These are phyloP conservation scores for Sycophila sp. DNA, from an alignment of 1,140 invertebrate genomes.

Conservation along the genomic window DNA sequence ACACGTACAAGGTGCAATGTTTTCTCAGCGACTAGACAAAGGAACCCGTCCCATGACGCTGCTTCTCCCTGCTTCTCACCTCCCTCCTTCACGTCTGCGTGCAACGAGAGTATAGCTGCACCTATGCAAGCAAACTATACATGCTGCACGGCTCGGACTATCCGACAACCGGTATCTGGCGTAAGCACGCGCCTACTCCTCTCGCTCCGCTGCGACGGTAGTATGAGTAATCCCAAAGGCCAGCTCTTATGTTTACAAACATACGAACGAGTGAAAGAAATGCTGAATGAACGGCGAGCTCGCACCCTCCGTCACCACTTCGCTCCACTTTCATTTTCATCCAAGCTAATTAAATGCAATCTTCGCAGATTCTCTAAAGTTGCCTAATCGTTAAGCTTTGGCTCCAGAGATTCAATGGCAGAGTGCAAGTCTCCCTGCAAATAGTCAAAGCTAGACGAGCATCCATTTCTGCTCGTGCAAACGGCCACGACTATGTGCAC, in stretches of 20 bases:
- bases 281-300: conserved; percentile 47
- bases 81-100: too few species aligned
- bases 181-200: conserved; percentile 40
- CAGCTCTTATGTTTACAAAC: conserved; percentile 59
- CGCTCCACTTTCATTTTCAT: background rate
- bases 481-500: background rate
- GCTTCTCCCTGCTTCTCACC: too few species aligned
- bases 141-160: conserved; percentile 17
- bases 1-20: too few species aligned
- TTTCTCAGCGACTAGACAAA: conserved; percentile 5
- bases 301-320: background rate
- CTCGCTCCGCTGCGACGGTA: conserved; percentile 1
- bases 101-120: background rate
- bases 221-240: conserved; percentile 55
- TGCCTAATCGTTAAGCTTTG: too few species aligned
- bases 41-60: background rate
- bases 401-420: too few species aligned
- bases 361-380: too few species aligned
- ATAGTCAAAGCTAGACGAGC: too few species aligned
- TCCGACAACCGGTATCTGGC: conserved; percentile 50
- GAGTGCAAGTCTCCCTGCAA: too few species aligned
- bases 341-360: too few species aligned
- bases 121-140: conserved; percentile 1
- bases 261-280: conserved; percentile 52
- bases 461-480: too few species aligned